Base-by-base conservation (phyloP, 1,140 invertebrate genomes). In the Globodera ellingtonae region DNA sequence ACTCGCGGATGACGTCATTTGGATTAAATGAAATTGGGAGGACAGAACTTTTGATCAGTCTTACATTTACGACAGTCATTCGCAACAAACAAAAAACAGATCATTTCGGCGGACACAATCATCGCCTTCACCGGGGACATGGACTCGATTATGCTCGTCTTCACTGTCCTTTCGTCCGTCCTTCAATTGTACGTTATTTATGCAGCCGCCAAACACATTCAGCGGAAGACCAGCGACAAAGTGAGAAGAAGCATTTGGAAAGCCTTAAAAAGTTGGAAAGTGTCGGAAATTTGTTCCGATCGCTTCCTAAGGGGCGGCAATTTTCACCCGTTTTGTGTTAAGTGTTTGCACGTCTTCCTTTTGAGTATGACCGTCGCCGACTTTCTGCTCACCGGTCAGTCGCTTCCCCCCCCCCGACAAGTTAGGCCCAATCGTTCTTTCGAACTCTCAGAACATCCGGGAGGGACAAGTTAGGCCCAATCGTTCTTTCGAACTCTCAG, bases 281-380 rank as follows among this genome's bases (percentile, higher is more conserved):
- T 52, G 52, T 0, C 13, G 6, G 13, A 74, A 52, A 15, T 5
- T 52, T 10, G n/a, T 24, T 71, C 50, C 10, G 50, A 52, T 52
- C 10, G 50, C 50, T 6, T 52, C 35, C 2, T 2, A 35, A 35
- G 2, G 35, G 35, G 35, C 35, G 35, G 35, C 35, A 35, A 35
- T 52, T 52, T 9, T 52, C 10, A 52, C 50, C 4, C 7, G 7
- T 52, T 52, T 52, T 52, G 50, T 35, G 21, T 75, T 18, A 4
- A 76, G 75, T 85, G 84, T 59, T 44, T 85, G 71, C 84, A 86
- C 59, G 79, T 85, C 2, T 85, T 85, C 70, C 62, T 85, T 48
- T 79, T 85, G 35, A 78, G 73, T 74, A 87, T 87, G 85, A 87
- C 84, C 21, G 65, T 85, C 7, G 86, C 86, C 24, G 84, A 86